Evolutionary conservation across 2,888 invertebrate genomes (phyloP).

Genomic region (Agrochola lota): DNA sequence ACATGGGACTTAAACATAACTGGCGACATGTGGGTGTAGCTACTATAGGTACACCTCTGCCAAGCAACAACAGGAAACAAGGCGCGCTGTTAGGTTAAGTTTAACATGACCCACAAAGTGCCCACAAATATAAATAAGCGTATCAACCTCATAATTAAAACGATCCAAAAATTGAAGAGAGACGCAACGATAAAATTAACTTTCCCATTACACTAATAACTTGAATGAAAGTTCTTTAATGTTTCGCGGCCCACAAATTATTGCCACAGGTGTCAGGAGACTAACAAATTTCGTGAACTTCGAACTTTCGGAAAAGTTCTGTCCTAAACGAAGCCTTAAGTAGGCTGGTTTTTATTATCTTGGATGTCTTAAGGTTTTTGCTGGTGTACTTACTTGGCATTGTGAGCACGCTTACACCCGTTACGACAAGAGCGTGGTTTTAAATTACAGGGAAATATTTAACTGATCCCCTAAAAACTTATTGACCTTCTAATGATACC

Average conservation of each 20-base stretch:
- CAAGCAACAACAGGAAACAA: too few species aligned
- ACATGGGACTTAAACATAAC: too few species aligned
- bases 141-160: conserved; percentile 9
- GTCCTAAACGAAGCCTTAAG: conserved; percentile 43
- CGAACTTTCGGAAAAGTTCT: conserved; percentile 41
- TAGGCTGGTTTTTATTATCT: conserved; percentile 39
- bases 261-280: conserved; percentile 60
- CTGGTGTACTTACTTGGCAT: not conserved
- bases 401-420: too few species aligned
- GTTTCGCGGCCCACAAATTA: conserved; percentile 56
- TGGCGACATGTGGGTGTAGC: too few species aligned
- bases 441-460: too few species aligned
- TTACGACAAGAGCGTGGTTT: too few species aligned
- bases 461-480: too few species aligned
- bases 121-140: not conserved
- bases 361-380: conserved; percentile 1
- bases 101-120: not conserved
- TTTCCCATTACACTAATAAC: conserved; percentile 58
- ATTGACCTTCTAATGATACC: too few species aligned
- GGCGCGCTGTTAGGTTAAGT: not conserved
- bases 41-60: too few species aligned
- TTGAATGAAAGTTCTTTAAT: conserved; percentile 51
- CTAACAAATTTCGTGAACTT: conserved; percentile 53
- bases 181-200: conserved; percentile 50
- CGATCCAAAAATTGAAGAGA: not conserved